Conservation (phyloP, 2,888 invertebrate genomes). For the Scelioninae gen. 1 region DNA sequence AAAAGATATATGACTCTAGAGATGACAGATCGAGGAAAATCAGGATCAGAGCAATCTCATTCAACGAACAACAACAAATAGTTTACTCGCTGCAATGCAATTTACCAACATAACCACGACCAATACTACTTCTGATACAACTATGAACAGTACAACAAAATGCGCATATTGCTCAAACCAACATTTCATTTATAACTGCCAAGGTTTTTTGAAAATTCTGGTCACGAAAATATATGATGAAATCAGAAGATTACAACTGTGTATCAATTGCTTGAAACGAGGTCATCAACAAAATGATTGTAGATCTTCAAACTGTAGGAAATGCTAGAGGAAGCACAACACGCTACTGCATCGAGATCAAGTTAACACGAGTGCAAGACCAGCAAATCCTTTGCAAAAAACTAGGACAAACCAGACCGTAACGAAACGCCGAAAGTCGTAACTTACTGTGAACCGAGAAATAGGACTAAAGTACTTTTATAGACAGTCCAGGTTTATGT, state of each 20-base stretch:
- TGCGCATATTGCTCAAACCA: too few species aligned
- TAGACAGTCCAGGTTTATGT: neutral
- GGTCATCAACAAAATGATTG: conserved; percentile 10
- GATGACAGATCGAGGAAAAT: neutral
- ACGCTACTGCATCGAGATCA: conserved; percentile 14
- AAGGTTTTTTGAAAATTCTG: too few species aligned
- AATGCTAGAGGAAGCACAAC: conserved; percentile 5
- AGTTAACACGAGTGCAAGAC: too few species aligned
- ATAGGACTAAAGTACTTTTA: neutral
- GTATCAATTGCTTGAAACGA: neutral
- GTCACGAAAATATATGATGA: neutral
- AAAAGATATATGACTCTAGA: neutral
- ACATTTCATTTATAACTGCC: too few species aligned
- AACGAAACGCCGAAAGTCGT: too few species aligned
- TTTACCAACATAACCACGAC: too few species aligned
- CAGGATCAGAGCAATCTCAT: neutral
- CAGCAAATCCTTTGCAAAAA: too few species aligned
- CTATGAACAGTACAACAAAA: conserved; percentile 39
- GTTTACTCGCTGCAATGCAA: neutral
- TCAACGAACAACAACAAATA: neutral
- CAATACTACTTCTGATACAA: neutral
- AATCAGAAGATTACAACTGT: neutral
- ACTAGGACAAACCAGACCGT: too few species aligned
- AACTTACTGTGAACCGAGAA: neutral
- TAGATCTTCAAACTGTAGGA: too few species aligned